Base-by-base conservation (phyloP, 2,113 vertebrate genomes). In the Dipodomys ordii region DNA sequence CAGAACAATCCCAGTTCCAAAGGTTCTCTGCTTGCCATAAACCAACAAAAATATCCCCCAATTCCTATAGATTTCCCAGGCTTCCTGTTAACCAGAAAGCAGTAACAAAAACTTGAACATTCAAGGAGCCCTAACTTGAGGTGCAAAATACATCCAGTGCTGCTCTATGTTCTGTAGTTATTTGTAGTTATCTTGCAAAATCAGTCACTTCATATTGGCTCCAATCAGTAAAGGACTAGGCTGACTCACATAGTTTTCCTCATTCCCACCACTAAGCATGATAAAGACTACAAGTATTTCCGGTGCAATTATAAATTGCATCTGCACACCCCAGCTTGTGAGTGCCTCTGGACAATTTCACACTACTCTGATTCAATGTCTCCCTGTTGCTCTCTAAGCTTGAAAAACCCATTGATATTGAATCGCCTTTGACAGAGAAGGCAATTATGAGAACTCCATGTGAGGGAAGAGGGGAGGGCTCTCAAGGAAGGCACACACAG, bases 361-460 rank as follows among this genome's bases (percentile, higher is more conserved):
- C 94, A 93, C 90, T 65, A n/a, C 44, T 93, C 78, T 92, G 19
- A 12, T 39, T 97, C 93, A 74, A 28, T 44, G 86, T 93, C 91
- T 97, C 92, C 90, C 84, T 83, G 95, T 65, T 62, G 71, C 86
- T 57, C 93, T 91, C 91, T 8, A 90, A 96, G 94, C 85, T 91
- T 73, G 76, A 97, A 95, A 95, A 97, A 94, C 72, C 78, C 96
- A 96, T 6, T 93, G 97, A 98, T 93, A 97, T 10, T 94, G 92
- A 97, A 83, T 95, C 93, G 86, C 93, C 91, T 92, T 86, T 92
- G 95, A 94, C 92, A 97, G 94, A 64, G 46, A 73, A 0, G 4
- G 90, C 94, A 93, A 90, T 85, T 77, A 83, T 64, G 71, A 87
- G 74, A 65, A 68, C 83, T 79, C 90, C 35, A 22, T 73, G 89